Evolutionary conservation across 2,888 invertebrate species (phyloP).

Genomic region (Heteromyza rotundicornis): DNA sequence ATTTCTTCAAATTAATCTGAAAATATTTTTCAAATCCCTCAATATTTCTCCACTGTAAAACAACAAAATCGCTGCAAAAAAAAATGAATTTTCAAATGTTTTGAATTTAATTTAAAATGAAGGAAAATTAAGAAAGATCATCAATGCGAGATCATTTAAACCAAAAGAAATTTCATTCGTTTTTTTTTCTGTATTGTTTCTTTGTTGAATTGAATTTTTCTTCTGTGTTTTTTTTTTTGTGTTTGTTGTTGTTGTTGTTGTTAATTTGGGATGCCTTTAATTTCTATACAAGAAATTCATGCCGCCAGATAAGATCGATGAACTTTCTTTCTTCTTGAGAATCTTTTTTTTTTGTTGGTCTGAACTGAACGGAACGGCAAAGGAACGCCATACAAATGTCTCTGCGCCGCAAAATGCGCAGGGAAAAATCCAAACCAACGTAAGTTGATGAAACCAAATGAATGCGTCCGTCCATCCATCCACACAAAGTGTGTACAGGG

Average conservation of each 20-base stretch:
- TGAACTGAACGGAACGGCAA: not conserved
- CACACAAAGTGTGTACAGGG: not conserved
- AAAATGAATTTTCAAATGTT: slow-evolving; percentile 4
- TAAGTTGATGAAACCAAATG: not conserved
- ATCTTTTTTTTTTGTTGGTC: not conserved
- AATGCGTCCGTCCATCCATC: too few relatives aligned
- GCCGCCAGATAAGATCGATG: slow-evolving; percentile 31
- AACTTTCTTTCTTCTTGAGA: slow-evolving; percentile 32
- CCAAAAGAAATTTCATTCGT: not conserved
- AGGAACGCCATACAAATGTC: slow-evolving; percentile 2
- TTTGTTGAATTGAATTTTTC: not conserved
- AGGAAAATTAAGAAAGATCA: slow-evolving; percentile 28
- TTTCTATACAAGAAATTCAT: not conserved
- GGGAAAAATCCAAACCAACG: slow-evolving; percentile 14
- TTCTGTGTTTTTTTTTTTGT: too few relatives aligned
- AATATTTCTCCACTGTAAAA: too few relatives aligned
- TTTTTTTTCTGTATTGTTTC: not conserved
- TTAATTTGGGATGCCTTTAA: slow-evolving; percentile 10
- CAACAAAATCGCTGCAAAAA: too few relatives aligned
- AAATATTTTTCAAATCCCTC: too few relatives aligned
- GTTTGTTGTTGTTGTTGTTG: not conserved
- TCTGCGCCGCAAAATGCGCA: slow-evolving; percentile 3
- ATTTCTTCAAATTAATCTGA: not conserved
- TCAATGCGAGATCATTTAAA: not conserved
- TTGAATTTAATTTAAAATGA: slow-evolving; percentile 17